These are phyloP conservation scores for Pectinophora gossypiella DNA, from an alignment of 1,140 invertebrate genomes.

Conservation along the genomic window DNA sequence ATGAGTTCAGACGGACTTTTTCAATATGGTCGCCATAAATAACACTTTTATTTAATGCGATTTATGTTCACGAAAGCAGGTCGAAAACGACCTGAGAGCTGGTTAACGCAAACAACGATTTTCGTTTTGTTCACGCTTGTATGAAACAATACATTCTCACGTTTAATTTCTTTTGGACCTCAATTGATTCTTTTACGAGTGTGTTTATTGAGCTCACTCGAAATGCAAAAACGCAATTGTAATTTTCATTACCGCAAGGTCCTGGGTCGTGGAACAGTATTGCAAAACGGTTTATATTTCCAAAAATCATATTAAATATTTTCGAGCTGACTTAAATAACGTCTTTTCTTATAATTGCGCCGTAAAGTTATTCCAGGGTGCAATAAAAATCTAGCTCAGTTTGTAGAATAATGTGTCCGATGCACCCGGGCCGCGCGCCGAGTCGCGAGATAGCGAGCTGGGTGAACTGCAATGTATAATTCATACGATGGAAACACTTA, in stretches of 20 bases:
- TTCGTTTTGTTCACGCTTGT: constrained; percentile 62
- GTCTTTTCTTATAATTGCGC: background rate
- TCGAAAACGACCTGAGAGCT: constrained; percentile 68
- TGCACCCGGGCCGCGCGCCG: constrained; percentile 20
- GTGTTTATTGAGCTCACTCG: constrained; percentile 68
- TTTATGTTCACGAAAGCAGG: constrained; percentile 60
- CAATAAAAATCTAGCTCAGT: constrained; percentile 28
- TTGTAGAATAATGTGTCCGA: constrained; percentile 28
- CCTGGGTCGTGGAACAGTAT: background rate
- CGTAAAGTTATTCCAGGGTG: constrained; percentile 18
- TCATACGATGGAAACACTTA: constrained; percentile 40
- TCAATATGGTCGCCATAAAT: constrained; percentile 49
- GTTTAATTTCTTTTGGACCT: constrained; percentile 70
- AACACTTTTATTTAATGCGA: constrained; percentile 57
- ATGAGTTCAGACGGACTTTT: constrained; percentile 28
- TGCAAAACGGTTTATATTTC: background rate
- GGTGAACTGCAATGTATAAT: constrained; percentile 37
- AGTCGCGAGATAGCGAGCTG: constrained; percentile 21
- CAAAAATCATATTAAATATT: too few relatives aligned
- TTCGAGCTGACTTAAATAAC: too few relatives aligned
- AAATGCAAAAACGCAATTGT: constrained; percentile 61
- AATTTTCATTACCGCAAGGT: constrained; percentile 28
- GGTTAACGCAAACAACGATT: constrained; percentile 57
- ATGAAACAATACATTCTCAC: constrained; percentile 74
- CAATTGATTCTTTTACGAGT: constrained; percentile 72